Evolutionary conservation across 2,113 vertebrate genomes (phyloP).

Genomic region (Pangasianodon gigas): DNA sequence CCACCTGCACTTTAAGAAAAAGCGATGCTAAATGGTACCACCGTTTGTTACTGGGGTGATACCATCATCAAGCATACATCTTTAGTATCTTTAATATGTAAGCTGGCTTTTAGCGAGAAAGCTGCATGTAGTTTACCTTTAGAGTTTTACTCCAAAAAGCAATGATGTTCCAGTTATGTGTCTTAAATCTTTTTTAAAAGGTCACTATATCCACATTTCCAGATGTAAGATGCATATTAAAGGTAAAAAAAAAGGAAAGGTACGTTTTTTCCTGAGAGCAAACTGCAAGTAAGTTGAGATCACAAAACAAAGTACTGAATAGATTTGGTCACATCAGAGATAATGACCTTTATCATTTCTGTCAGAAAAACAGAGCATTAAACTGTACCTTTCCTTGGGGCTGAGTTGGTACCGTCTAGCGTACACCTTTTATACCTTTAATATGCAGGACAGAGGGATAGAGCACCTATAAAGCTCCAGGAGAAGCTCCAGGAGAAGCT

Average conservation of each 20-base stretch:
- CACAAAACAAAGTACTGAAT: neutral
- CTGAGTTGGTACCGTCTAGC: no score
- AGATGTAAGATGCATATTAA: neutral
- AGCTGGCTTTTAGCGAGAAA: neutral
- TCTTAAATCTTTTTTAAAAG: neutral
- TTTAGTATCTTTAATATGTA: neutral
- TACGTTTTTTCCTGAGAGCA: neutral
- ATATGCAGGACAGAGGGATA: no score
- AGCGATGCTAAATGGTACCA: neutral
- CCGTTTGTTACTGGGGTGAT: neutral
- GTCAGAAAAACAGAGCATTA: no score
- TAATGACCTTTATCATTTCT: no score
- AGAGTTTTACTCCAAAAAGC: neutral
- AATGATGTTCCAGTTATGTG: neutral
- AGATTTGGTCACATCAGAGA: no score
- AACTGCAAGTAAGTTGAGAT: neutral
- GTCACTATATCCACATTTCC: neutral
- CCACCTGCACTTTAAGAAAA: neutral
- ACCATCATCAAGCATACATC: neutral
- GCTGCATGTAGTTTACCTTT: neutral
- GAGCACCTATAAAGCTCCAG: neutral
- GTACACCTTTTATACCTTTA: no score
- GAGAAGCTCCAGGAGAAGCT: neutral
- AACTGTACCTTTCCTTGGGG: no score
- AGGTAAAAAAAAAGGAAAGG: neutral